phyloP scores from a whole-genome alignment of 2,888 invertebrate species.

The Caenorhabditis becei region DNA sequence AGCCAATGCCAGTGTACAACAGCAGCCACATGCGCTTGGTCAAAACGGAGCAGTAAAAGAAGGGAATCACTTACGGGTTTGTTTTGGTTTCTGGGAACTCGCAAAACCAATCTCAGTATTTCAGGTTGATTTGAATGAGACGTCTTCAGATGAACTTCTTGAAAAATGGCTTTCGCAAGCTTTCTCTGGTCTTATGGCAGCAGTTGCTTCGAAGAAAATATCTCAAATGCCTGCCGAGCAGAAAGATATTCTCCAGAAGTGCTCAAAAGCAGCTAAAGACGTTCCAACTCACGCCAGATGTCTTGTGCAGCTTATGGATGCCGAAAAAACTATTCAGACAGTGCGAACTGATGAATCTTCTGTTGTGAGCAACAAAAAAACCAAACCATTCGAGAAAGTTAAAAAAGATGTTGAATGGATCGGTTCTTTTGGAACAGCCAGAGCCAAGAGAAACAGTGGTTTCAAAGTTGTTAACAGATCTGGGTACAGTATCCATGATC shows the following conservation, averaged over 20 bases:
- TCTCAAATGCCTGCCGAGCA: constrained; percentile 45
- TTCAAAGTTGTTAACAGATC: constrained; percentile 56
- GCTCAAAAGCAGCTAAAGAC: constrained; percentile 73
- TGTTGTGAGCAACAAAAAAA: constrained; percentile 6
- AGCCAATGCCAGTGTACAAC: constrained; percentile 22
- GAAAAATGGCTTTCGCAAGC: constrained; percentile 80
- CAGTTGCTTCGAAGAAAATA: constrained; percentile 72
- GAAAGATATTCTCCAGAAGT: constrained; percentile 58
- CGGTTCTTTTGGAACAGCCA: constrained; percentile 69
- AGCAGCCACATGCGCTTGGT: constrained; percentile 37
- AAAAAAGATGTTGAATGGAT: constrained; percentile 66
- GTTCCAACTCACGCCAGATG: constrained; percentile 75
- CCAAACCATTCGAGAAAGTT: constrained; percentile 26
- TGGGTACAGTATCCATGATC: constrained; percentile 59
- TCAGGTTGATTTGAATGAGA: constrained; percentile 70
- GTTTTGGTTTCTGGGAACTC: background rate
- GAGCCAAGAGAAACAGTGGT: constrained; percentile 64
- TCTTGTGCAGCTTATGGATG: constrained; percentile 68
- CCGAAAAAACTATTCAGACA: constrained; percentile 47
- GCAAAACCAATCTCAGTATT: background rate
- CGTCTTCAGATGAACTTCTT: constrained; percentile 70
- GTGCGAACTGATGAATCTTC: background rate
- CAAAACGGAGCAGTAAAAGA: constrained; percentile 49
- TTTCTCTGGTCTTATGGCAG: constrained; percentile 77
- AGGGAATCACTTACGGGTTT: constrained; percentile 58